These are phyloP conservation scores for Rousettus madagascariensis DNA, from an alignment of 2,797 vertebrate species.

Conservation along the genomic window DNA sequence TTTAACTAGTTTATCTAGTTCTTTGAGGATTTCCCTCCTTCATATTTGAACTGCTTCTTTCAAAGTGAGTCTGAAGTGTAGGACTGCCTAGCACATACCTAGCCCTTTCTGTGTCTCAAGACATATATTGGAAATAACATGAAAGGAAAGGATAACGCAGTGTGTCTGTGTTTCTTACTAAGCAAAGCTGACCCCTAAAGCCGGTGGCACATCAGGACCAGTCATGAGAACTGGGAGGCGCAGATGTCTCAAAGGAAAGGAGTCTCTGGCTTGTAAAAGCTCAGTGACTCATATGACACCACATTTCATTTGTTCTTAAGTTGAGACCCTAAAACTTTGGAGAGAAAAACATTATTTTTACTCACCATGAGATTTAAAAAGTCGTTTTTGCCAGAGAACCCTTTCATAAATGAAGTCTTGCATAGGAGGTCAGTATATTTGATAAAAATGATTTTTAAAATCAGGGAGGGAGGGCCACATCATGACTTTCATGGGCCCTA, in stretches of 20 bases:
- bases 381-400: not conserved
- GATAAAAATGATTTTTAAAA: not conserved
- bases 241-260: not conserved
- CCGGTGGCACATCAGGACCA: not conserved
- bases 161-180: not conserved
- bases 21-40: not conserved
- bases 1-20: not conserved
- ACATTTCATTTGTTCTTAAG: not conserved
- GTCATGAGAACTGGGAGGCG: rapidly evolving
- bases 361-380: not conserved
- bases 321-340: not conserved
- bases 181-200: not conserved
- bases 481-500: not conserved
- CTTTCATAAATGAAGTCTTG: not conserved
- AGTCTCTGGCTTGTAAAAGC: not conserved
- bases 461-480: not conserved
- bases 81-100: too few relatives aligned
- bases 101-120: not conserved
- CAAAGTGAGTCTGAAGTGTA: not conserved
- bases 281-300: not conserved
- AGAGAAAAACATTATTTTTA: not conserved
- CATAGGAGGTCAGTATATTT: not conserved
- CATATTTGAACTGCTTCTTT: not conserved
- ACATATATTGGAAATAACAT: not conserved
- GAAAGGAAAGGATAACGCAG: not conserved